Percentiles rank a stretch among this genome's conserved stretches.
phyloP scores from a whole-genome alignment of 2,888 invertebrate species.

The Herminia tarsipennalis region DNA sequence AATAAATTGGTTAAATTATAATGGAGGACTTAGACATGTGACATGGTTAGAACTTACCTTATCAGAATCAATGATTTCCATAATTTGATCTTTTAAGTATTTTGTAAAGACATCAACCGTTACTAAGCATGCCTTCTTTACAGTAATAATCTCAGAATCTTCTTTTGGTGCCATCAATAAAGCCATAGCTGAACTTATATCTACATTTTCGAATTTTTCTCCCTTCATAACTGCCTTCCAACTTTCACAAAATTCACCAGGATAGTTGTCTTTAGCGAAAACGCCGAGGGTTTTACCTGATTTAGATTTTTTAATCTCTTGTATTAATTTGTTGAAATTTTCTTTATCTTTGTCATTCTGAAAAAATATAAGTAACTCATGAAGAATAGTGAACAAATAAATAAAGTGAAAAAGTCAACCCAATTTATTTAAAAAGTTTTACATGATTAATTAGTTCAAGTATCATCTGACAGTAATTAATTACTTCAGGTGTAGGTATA shows the following conservation, averaged over 20 bases:
- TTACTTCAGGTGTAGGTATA: no score
- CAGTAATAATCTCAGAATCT: constrained; percentile 94
- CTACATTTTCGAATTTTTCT: constrained; percentile 93
- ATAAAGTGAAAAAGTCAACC: background rate
- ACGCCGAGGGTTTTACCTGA: constrained; percentile 95
- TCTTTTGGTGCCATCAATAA: constrained; percentile 97
- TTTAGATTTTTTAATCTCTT: constrained; percentile 94
- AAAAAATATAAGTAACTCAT: constrained; percentile 45
- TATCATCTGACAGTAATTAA: no score
- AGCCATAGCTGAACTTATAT: constrained; percentile 94
- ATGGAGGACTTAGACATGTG: no score
- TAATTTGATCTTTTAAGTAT: constrained; percentile 98
- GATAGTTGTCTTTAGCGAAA: constrained; percentile 97
- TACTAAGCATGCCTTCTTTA: constrained; percentile 96
- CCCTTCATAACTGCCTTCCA: constrained; percentile 93
- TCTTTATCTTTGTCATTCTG: constrained; percentile 96
- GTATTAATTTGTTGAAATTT: constrained; percentile 92
- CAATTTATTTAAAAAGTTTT: no score
- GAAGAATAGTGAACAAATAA: no score
- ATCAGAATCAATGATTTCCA: constrained; percentile 99
- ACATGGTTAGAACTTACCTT: constrained; percentile 87
- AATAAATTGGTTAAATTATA: no score
- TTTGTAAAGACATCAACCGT: constrained; percentile 98
- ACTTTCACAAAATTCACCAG: constrained; percentile 96
- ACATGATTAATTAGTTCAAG: no score